Percentiles rank a stretch among this genome's conserved stretches.
These are phyloP conservation scores for Hyaena hyaena DNA, from an alignment of 2,113 vertebrate species.

Conservation along the genomic window DNA sequence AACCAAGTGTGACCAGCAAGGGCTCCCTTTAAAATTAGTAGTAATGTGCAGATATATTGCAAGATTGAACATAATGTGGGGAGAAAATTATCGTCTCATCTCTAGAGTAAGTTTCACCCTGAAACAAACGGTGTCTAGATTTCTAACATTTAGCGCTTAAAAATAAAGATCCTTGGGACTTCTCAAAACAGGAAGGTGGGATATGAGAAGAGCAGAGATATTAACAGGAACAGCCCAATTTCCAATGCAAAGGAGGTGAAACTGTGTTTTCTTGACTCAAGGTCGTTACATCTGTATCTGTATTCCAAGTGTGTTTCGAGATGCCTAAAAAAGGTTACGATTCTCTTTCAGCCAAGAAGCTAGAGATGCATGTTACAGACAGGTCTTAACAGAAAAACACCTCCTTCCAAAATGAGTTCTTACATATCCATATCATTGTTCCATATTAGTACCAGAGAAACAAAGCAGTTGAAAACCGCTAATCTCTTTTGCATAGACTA, in stretches of 20 bases:
- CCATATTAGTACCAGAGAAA: background rate
- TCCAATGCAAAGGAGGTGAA: background rate
- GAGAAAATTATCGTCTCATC: background rate
- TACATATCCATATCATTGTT: background rate
- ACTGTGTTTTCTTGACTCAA: background rate
- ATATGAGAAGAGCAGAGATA: rapidly evolving
- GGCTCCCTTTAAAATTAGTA: background rate
- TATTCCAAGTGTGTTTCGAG: background rate
- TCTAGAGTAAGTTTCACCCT: background rate
- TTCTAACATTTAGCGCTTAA: background rate
- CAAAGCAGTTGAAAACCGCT: too few species aligned
- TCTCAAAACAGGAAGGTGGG: background rate
- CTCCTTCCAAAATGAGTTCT: background rate
- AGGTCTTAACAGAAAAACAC: background rate
- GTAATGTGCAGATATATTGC: background rate
- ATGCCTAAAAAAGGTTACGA: background rate
- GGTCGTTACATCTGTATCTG: background rate
- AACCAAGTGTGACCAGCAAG: background rate
- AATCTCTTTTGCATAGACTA: too few species aligned
- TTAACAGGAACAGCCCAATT: background rate
- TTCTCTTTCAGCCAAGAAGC: background rate
- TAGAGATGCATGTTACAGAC: background rate
- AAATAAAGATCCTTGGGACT: background rate
- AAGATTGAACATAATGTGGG: background rate
- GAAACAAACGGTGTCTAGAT: background rate